Conservation (phyloP, 2,888 invertebrate genomes). For the Callinectes sapidus region DNA sequence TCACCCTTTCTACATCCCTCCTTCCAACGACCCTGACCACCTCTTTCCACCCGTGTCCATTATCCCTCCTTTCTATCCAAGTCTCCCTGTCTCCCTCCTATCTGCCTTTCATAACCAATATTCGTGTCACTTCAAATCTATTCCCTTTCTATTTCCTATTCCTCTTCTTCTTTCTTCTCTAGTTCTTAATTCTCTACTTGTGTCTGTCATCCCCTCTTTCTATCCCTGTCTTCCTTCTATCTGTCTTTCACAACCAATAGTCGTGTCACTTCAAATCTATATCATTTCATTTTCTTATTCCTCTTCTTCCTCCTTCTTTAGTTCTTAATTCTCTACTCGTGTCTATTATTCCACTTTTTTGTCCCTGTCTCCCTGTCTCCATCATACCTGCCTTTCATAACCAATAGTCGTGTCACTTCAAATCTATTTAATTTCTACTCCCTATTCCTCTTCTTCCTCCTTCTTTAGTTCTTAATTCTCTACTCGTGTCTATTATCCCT, state of each 20-base stretch:
- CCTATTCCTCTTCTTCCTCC: not conserved
- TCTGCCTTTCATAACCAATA: not conserved
- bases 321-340: not conserved
- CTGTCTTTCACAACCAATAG: not conserved
- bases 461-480: not conserved
- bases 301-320: not conserved
- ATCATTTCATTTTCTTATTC: not conserved
- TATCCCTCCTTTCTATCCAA: not conserved
- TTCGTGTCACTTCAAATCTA: not conserved
- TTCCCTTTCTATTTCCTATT: too few species aligned
- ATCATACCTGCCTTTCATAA: not conserved
- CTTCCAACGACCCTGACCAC: not conserved
- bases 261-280: not conserved
- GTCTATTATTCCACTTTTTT: not conserved
- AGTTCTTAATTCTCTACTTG: not conserved
- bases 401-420: not conserved
- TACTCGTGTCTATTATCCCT: not conserved
- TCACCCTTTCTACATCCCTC: not conserved
- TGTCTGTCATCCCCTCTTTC: not conserved
- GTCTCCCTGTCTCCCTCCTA: not conserved
- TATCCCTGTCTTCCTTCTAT: not conserved
- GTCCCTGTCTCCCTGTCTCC: not conserved
- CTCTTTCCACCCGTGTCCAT: not conserved
- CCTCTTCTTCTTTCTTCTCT: not conserved
- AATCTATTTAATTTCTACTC: not conserved